phyloP scores from a whole-genome alignment of 2,888 invertebrate genomes.

The Aphodius sticticus region DNA sequence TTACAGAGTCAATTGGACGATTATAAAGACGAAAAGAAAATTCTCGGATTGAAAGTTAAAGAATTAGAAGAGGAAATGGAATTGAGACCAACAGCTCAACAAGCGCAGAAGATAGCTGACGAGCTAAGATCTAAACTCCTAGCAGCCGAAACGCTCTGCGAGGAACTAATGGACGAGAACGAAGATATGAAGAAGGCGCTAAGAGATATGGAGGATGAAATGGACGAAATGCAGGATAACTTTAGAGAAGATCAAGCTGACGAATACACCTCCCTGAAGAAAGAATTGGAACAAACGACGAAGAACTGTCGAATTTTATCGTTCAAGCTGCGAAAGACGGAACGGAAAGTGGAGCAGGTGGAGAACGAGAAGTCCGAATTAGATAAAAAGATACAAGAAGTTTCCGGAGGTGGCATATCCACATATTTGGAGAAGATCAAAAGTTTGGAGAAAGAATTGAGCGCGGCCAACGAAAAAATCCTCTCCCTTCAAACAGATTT shows the following conservation, averaged over 20 bases:
- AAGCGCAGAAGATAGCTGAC: conserved; percentile 69
- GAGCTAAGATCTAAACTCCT: conserved; percentile 84
- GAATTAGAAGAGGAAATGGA: conserved; percentile 79
- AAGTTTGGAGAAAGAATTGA: conserved; percentile 86
- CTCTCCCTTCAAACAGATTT: conserved; percentile 74
- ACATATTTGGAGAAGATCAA: conserved; percentile 75
- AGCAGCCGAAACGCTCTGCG: conserved; percentile 91
- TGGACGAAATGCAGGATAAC: conserved; percentile 98
- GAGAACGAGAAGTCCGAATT: conserved; percentile 84
- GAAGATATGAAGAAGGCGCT: conserved; percentile 94
- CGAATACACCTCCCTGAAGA: conserved; percentile 92
- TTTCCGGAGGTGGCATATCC: conserved; percentile 68
- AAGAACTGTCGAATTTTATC: conserved; percentile 98
- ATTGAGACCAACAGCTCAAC: conserved; percentile 63
- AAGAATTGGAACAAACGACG: conserved; percentile 94
- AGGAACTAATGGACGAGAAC: conserved; percentile 95
- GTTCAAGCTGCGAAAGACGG: conserved; percentile 96
- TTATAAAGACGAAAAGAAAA: conserved; percentile 80
- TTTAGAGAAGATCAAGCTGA: conserved; percentile 97
- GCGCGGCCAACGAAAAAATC: conserved; percentile 79
- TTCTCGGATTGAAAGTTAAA: conserved; percentile 72
- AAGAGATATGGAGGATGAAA: conserved; percentile 92
- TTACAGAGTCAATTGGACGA: conserved; percentile 82
- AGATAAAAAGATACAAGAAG: conserved; percentile 72
- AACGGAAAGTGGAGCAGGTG: conserved; percentile 85